Evolutionary conservation across 1,140 invertebrate species (phyloP).

Genomic region (Rhopalosiphum padi): DNA sequence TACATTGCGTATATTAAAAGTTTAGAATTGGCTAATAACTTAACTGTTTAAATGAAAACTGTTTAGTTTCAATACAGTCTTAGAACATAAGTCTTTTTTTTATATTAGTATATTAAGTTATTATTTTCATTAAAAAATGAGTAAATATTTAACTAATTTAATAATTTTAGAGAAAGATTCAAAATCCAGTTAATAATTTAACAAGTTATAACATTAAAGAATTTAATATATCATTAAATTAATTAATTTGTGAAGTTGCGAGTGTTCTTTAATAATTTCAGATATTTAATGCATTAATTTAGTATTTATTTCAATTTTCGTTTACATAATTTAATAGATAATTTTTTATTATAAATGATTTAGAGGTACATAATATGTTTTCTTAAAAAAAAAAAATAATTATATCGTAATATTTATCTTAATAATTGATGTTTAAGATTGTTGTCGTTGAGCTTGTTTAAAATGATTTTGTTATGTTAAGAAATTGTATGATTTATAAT

Average conservation of each 20-base stretch:
- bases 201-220: neutral
- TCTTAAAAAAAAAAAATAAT: neutral
- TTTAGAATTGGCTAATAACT: neutral
- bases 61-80: neutral
- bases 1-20: neutral
- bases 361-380: neutral
- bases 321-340: neutral
- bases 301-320: neutral
- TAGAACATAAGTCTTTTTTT: neutral
- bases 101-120: neutral
- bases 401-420: neutral
- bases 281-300: neutral
- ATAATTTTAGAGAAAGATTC: neutral
- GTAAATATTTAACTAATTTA: neutral
- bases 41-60: neutral
- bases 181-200: neutral
- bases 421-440: neutral
- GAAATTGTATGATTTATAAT: neutral
- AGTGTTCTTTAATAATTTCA: neutral
- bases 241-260: neutral
- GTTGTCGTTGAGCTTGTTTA: neutral
- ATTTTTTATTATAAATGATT: neutral
- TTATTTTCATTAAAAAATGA: neutral
- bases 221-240: neutral
- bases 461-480: neutral